A percentile compares a stretch with the other conserved stretches of the same genome.
phyloP scores from a whole-genome alignment of 2,797 vertebrate genomes.

The Takifugu ocellatus region DNA sequence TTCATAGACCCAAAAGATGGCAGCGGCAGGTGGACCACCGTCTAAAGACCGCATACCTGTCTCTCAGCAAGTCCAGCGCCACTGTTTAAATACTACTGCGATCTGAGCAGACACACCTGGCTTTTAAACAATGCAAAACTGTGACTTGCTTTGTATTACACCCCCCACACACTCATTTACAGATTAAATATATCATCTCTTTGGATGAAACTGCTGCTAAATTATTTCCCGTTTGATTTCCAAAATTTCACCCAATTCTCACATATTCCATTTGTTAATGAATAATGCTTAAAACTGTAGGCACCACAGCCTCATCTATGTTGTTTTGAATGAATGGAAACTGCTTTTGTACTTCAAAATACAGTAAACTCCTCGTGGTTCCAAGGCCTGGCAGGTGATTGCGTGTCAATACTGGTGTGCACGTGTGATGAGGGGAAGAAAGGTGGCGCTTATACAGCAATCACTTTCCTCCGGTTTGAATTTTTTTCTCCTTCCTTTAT shows the following conservation, averaged over 20 bases:
- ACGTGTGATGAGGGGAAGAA: conserved; percentile 9
- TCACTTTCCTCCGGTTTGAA: conserved; percentile 34
- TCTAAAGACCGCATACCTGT: too few relatives aligned
- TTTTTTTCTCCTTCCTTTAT: not conserved
- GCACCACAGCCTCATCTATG: not conserved
- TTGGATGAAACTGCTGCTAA: not conserved
- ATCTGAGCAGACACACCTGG: not conserved
- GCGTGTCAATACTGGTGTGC: not conserved
- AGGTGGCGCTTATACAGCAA: conserved; percentile 35
- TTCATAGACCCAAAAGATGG: too few relatives aligned
- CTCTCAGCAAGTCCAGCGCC: not conserved
- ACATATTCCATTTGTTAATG: not conserved
- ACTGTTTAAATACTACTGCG: not conserved
- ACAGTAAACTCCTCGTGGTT: conserved; percentile 11
- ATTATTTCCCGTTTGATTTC: too few relatives aligned
- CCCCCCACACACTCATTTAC: not conserved
- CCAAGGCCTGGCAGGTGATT: not conserved
- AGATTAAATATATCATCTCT: not conserved
- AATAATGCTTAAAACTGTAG: conserved; percentile 2
- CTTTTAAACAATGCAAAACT: not conserved
- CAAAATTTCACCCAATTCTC: not conserved
- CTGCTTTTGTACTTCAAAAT: conserved; percentile 11
- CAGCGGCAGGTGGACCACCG: too few relatives aligned
- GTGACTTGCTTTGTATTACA: not conserved
- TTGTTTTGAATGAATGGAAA: conserved; percentile 15